A percentile compares a stretch with the other conserved stretches of the same genome.
These are phyloP conservation scores for Diplodus sargus DNA, from an alignment of 2,797 vertebrate species.

Conservation along the genomic window DNA sequence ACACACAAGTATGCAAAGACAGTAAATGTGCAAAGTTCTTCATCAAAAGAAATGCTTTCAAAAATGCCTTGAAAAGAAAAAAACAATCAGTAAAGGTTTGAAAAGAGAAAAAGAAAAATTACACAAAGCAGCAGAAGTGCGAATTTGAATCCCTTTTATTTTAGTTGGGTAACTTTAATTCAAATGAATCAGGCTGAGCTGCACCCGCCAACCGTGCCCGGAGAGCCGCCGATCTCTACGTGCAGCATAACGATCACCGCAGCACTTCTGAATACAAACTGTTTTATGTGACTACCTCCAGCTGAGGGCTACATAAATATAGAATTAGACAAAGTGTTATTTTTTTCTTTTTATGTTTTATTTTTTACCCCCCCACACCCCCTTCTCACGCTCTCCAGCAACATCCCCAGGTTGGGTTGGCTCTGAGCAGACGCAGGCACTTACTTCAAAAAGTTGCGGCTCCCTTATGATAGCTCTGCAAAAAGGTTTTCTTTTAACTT, in stretches of 20 bases:
- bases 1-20: constrained; percentile 42
- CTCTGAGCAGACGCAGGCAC: constrained; percentile 78
- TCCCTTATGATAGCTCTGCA: constrained; percentile 83
- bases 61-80: constrained; percentile 44
- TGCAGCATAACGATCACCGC: constrained; percentile 71
- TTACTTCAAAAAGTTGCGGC: constrained; percentile 84
- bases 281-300: constrained; percentile 81
- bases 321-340: constrained; percentile 86
- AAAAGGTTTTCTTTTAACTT: constrained; percentile 85
- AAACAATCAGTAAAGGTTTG: constrained; percentile 43
- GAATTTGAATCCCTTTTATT: constrained; percentile 78
- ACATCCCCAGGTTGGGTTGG: constrained; percentile 78
- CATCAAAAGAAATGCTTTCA: constrained; percentile 69
- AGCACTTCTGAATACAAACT: constrained; percentile 81
- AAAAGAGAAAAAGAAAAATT: constrained; percentile 18
- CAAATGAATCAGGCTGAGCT: constrained; percentile 74
- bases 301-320: constrained; percentile 85
- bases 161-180: constrained; percentile 81
- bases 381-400: constrained; percentile 73
- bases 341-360: constrained; percentile 83
- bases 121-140: constrained; percentile 54
- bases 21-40: constrained; percentile 56
- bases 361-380: constrained; percentile 29
- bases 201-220: constrained; percentile 74
- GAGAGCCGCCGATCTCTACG: constrained; percentile 75